Base-by-base conservation (phyloP, 2,888 invertebrate species). In the Leptinotarsa juncta region DNA sequence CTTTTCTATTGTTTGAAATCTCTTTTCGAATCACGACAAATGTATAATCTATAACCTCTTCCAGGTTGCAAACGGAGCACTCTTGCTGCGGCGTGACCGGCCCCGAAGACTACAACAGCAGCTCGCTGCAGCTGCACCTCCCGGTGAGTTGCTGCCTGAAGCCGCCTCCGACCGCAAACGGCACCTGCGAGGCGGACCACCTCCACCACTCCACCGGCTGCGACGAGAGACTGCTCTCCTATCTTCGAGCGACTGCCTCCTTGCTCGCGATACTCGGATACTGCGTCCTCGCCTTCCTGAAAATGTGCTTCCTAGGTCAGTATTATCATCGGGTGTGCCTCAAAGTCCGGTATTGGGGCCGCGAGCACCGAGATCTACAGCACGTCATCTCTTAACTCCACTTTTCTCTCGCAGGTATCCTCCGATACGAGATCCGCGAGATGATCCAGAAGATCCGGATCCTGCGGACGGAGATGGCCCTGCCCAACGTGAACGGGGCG, bases 401-500 rank as follows among this genome's bases (percentile, higher is more conserved):
- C n/a, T 20, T n/a, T 49, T 66, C 48, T n/a, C 18, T 69, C 67
- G 60, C 67, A 78, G 78, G 83, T 60, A 83, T 83, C 76, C 73
- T 83, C 69, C 92, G 95, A 60, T 95, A 95, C 89, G 95, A 96
- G 90, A 95, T 96, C 85, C 92, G 94, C 81, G 96, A 96, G 88
- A 96, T 96, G 96, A 95, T 96, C 85, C 95, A 96, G 87, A 96
- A 96, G 89, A 96, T 96, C 86, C 93, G 94, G 84, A 91, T 96
- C 86, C 89, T 96, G 78, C 92, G 92, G 83, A 92, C 91, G 76
- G 94, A 94, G 85, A 87, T 91, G 79, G 91, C 92, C 77, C 76
- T 87, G 79, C 87, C 91, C 60, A 90, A 91, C 78, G 90, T 90
- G 48, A 91, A 91, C 83, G 91, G 91, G 20, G 90, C 91, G 66